These are phyloP conservation scores for Anorthoa munda DNA, from an alignment of 2,888 invertebrate species.

Conservation along the genomic window DNA sequence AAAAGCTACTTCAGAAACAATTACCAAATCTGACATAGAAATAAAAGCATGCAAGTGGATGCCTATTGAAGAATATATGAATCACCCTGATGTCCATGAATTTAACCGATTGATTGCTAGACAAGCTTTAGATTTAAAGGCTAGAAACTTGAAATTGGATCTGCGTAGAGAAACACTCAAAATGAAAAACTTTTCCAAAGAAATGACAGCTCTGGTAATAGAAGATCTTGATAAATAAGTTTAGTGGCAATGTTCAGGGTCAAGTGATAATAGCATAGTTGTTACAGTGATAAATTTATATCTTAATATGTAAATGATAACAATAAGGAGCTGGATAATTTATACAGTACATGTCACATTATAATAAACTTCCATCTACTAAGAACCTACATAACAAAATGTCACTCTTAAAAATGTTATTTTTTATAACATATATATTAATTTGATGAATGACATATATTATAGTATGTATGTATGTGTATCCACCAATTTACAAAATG, in stretches of 20 bases:
- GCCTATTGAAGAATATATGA: slow-evolving; percentile 93
- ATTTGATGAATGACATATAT: slow-evolving; percentile 2
- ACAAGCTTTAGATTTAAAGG: slow-evolving; percentile 92
- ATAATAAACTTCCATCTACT: slow-evolving; percentile 3
- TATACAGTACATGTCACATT: slow-evolving; percentile 36
- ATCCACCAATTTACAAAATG: slow-evolving; percentile 20
- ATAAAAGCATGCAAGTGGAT: slow-evolving; percentile 96
- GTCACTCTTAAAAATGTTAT: slow-evolving; percentile 3
- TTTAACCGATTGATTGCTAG: slow-evolving; percentile 93
- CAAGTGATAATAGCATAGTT: slow-evolving; percentile 57
- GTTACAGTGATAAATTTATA: slow-evolving; percentile 52
- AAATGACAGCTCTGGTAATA: slow-evolving; percentile 81
- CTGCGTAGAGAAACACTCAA: slow-evolving; percentile 86
- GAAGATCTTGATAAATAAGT: slow-evolving; percentile 71
- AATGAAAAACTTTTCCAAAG: slow-evolving; percentile 76
- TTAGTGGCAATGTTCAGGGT: slow-evolving; percentile 49
- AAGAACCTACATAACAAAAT: slow-evolving; percentile 29
- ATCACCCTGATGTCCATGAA: slow-evolving; percentile 93
- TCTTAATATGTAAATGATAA: slow-evolving; percentile 55
- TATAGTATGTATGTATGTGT: slow-evolving; percentile 6
- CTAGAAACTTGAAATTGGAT: slow-evolving; percentile 91
- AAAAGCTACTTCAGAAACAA: slow-evolving; percentile 91
- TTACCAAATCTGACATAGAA: slow-evolving; percentile 94
- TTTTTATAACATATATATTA: slow-evolving; percentile 7
- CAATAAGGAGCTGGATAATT: slow-evolving; percentile 45